Evolutionary conservation across 2,888 invertebrate species (phyloP), one percentile per base, ranked within the genome.

Genomic region (Morpho achilles): DNA sequence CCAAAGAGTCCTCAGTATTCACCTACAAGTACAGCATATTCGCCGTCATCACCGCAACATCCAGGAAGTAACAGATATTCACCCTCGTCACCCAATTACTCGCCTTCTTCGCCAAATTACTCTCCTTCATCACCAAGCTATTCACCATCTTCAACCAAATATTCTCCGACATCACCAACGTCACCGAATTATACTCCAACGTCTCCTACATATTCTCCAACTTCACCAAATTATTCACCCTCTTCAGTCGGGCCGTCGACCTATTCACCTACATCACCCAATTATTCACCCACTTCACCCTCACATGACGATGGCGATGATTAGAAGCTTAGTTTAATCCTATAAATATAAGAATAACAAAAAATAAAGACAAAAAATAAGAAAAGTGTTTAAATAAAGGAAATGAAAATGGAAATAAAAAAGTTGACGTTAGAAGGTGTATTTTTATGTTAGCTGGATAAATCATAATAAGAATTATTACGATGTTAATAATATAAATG

Each of bases 1-100:
- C 97, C 97, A 2, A 94, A 96, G 0, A 95, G 94, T 67, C 95
- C 95, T 0, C 94, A 92, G 74, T 96, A 95, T 76, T 96, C 96
- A 0, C 96, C 96, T 1, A 94, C 95, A 60, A 92, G 94, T 72
- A 93, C 96, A 41, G 91, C 93, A 7, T 94, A 94, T 70, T 93
- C 95, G 3, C 96, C 96, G 0, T 93, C 93, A 40, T 92, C 93
- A 40, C 94, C 94, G 3, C 94, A 94, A 58, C 95, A 95, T 71
- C 93, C 95, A 8, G 94, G 94, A 7, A 95, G 95, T 67, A 96
- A 95, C 0, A 92, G 92, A 49, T 96, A 96, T 73, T 95, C 93
- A 1, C 94, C 94, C 0, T 92, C 93, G 0, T 93, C 93, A 40
- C 94, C 93, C 23, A 92, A 91, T 71, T 94, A 94, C 76, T 93